phyloP scores from a whole-genome alignment of 53 echinoderm and acorn worm genomes.

The Paelopatides confundens region DNA sequence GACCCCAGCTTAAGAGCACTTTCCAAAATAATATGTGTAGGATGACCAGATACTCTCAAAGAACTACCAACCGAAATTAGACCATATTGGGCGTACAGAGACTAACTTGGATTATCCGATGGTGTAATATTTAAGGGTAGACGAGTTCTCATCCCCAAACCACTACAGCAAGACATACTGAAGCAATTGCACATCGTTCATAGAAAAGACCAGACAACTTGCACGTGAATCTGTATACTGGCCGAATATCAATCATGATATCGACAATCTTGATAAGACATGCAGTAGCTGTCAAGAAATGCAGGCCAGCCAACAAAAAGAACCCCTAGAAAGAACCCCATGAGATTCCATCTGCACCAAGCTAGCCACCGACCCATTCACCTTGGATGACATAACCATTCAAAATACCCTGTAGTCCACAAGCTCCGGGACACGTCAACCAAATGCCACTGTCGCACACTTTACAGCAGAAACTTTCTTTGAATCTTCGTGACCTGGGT shows the following conservation, averaged over 20 bases:
- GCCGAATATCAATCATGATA: slow-evolving; percentile 55
- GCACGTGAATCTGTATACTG: slow-evolving; percentile 73
- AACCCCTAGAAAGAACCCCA: background rate
- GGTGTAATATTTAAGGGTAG: slow-evolving; percentile 14
- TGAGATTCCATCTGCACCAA: slow-evolving; percentile 44
- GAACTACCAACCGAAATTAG: background rate
- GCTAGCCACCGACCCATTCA: slow-evolving; percentile 45
- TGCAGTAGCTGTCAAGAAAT: slow-evolving; percentile 43
- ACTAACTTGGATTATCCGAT: background rate
- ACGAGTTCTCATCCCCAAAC: slow-evolving; percentile 3
- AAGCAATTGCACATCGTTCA: slow-evolving; percentile 65
- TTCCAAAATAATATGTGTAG: background rate
- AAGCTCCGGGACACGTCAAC: slow-evolving; percentile 19
- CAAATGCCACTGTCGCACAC: slow-evolving; percentile 40
- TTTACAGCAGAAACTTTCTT: background rate
- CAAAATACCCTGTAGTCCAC: slow-evolving; percentile 11
- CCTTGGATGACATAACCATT: background rate
- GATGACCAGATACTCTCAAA: background rate
- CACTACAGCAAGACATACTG: slow-evolving; percentile 29
- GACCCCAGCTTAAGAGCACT: background rate
- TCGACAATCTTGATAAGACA: slow-evolving; percentile 26
- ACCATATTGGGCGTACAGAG: background rate
- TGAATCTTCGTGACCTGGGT: no score
- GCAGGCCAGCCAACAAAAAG: background rate
- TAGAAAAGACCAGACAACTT: slow-evolving; percentile 44